Evolutionary conservation across 1,140 invertebrate species (phyloP).

Genomic region (Periplaneta americana): DNA sequence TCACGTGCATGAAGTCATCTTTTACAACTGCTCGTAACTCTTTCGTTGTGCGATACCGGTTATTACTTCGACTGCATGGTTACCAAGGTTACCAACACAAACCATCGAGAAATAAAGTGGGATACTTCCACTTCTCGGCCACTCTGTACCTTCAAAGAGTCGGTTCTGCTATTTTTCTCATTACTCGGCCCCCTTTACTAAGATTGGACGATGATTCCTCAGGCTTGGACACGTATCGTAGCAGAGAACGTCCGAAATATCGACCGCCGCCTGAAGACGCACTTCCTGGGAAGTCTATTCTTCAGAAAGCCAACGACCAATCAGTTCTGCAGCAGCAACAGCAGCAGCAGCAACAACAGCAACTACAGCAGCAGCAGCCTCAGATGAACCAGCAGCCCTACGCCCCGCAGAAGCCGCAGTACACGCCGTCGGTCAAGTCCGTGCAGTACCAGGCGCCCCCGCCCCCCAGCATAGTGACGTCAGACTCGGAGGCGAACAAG

Average conservation of each 20-base stretch:
- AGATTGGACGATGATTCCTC: no score
- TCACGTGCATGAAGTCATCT: no score
- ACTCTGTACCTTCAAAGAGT: no score
- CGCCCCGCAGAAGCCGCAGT: slow-evolving; percentile 20
- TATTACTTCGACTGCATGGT: no score
- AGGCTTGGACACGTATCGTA: slow-evolving; percentile 28
- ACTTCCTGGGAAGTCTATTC: slow-evolving; percentile 36
- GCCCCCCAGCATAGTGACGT: slow-evolving; percentile 20
- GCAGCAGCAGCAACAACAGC: slow-evolving; percentile 24
- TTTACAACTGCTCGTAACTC: no score
- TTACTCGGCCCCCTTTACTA: no score
- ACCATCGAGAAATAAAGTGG: no score
- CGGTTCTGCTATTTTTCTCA: no score
- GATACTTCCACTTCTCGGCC: no score
- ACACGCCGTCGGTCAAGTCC: slow-evolving; percentile 20
- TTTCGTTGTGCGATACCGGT: no score
- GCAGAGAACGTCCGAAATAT: slow-evolving; percentile 42
- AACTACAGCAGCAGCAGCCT: slow-evolving; percentile 18
- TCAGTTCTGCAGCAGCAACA: slow-evolving; percentile 20
- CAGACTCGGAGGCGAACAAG: not conserved
- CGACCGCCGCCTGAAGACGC: slow-evolving; percentile 40
- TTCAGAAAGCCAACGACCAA: slow-evolving; percentile 26
- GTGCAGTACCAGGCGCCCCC: slow-evolving; percentile 15
- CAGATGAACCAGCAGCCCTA: not conserved
- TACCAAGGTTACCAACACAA: no score